These are phyloP conservation scores for Megalonaias nervosa DNA, from an alignment of 1,140 invertebrate genomes.

Conservation along the genomic window DNA sequence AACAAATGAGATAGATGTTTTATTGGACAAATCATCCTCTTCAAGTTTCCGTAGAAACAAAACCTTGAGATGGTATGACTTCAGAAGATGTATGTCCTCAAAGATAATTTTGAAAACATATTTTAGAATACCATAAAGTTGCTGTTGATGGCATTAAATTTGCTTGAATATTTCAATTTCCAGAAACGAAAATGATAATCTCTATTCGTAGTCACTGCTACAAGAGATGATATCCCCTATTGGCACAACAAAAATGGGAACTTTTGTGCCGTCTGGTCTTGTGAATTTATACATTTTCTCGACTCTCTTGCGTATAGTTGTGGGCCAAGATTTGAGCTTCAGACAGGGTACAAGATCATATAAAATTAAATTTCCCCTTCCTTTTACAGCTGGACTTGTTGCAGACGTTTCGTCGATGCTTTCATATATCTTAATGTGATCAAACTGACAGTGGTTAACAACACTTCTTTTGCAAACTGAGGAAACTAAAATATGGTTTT, in stretches of 20 bases:
- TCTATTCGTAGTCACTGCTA: neutral
- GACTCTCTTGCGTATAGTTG: neutral
- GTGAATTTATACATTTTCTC: neutral
- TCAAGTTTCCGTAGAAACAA: conserved; percentile 8
- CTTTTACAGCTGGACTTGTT: conserved; percentile 3
- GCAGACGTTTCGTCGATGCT: neutral
- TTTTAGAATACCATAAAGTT: conserved; percentile 3
- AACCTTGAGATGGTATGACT: conserved; percentile 2
- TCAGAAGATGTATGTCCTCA: neutral
- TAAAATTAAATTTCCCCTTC: neutral
- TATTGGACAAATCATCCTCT: neutral
- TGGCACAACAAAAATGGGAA: neutral
- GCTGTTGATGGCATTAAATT: neutral
- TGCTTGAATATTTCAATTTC: conserved; percentile 9
- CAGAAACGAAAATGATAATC: neutral
- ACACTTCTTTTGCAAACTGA: neutral
- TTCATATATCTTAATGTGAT: conserved; percentile 1
- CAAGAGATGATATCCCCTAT: neutral
- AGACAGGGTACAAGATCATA: conserved; percentile 4
- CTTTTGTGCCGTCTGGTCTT: neutral
- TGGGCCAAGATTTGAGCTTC: neutral
- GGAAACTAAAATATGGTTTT: neutral
- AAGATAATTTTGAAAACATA: conserved; percentile 10
- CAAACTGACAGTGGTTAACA: conserved; percentile 4
- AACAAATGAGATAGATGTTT: neutral